Base-by-base conservation (phyloP, 2,113 vertebrate genomes). In the Tauraco erythrolophus region DNA sequence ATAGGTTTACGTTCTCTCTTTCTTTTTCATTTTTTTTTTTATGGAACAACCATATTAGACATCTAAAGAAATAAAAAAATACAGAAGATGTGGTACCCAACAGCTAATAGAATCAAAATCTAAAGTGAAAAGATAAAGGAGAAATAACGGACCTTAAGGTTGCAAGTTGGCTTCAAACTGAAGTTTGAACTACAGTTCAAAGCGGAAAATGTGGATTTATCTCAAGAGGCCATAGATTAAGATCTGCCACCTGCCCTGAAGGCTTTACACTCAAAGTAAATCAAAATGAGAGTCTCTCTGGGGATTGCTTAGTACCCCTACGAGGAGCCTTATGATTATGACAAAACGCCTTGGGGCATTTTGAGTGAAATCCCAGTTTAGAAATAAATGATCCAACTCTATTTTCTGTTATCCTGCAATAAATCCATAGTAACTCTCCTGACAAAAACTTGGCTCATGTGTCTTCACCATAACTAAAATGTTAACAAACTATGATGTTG, bases 161-260 rank as follows among this genome's bases (percentile, higher is more conserved):
- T 89, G 5, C 39, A 64, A 71, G 60, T 19, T 84, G 80, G 48
- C 45, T 81, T 88, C 76, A 78, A 66, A 89, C 46, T 72, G 27
- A 61, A 72, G 58, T 66, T 90, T 91, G 80, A 96, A 71, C 71
- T 81, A 21, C 22, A 78, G 79, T 92, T 95, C 58, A 53, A 89
- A 96, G 83, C 84, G 76, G 64, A 91, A 95, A 92, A 95, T 60
- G 31, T 46, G 79, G 71, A 70, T 94, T 96, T 95, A 75, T 87
- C 46, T 91, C 92, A 78, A 78, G 76, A 89, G 80, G 81, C 35
- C 48, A 12, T 35, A 79, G 94, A 96, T 94, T 68, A 94, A 57
- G 62, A 94, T 95, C 92, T 94, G 76, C 69, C 84, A 94, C 95
- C 72, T 91, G 48, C 83, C 91, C 91, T 87, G 64, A 71, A 87